Evolutionary conservation across 2,888 invertebrate species (phyloP), one percentile per base, ranked within the genome.

Genomic region (Argynnis bischoffii): DNA sequence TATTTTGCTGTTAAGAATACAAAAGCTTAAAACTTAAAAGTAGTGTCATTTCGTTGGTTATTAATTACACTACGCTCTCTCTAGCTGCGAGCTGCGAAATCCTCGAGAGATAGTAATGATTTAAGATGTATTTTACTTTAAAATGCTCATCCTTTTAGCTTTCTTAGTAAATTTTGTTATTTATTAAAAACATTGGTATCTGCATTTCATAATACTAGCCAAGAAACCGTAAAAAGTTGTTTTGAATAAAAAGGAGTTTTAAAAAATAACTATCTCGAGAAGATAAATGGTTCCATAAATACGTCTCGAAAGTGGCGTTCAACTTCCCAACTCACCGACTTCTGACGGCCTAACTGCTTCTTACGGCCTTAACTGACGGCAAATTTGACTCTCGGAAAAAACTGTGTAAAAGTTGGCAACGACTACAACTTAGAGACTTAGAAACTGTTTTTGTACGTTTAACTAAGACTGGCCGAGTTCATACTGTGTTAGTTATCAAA

Each of bases 261-360:
- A n/a, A 61, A 61, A 66, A 59, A 61, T 54, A 61, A 60, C 61
- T 51, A 55, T 54, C 55, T 54, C 31, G 26, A 66, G 55, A 68
- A 59, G 64, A 64, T 68, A 68, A 68, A 64, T 64, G 60, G 41
- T 55, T 31, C 55, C 59, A 61, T 60, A 68, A 68, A 68, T 60
- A 64, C 46, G 60, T 55, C 54, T 16, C 46, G 60, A 64, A 68
- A 68, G 55, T 61, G 55, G 60, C 60, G 50, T 55, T 50, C 35
- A 64, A 64, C 41, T 60, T 64, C 60, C 50, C 41, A 51, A 68
- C 60, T 64, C 59, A 47, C 60, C 55, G 66, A 66, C 66, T 60
- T 59, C 48, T 64, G 64, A 68, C 64, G 64, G 68, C 68, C 68
- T 68, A 64, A 68, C 60, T 64, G 64, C 59, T 64, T 64, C 68